phyloP scores from a whole-genome alignment of 1,140 invertebrate genomes.

The Ectropis grisescens region DNA sequence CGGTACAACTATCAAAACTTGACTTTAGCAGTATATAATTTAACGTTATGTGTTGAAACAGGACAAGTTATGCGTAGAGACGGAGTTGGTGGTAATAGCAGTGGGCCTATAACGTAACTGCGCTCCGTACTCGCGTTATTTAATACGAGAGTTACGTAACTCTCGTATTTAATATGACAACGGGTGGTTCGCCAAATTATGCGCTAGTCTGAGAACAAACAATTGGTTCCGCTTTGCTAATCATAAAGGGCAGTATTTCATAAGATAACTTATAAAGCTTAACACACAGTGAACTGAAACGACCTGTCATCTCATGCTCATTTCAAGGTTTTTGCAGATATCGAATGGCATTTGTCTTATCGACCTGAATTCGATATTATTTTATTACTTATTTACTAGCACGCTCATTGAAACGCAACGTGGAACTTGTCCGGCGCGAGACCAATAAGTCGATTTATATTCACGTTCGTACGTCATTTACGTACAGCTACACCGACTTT shows the following conservation, averaged over 20 bases:
- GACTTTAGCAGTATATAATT: slow-evolving; percentile 22
- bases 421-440: not conserved
- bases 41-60: slow-evolving; percentile 25
- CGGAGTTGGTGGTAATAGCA: slow-evolving; percentile 31
- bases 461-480: too few relatives aligned
- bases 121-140: slow-evolving; percentile 37
- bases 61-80: slow-evolving; percentile 28
- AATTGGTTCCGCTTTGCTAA: slow-evolving; percentile 52
- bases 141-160: slow-evolving; percentile 56
- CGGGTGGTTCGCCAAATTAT: slow-evolving; percentile 23
- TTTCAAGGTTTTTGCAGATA: slow-evolving; percentile 50
- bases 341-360: slow-evolving; percentile 26
- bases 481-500: slow-evolving; percentile 10
- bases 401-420: too few relatives aligned
- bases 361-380: slow-evolving; percentile 30
- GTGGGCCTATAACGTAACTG: slow-evolving; percentile 29
- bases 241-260: slow-evolving; percentile 40
- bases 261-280: slow-evolving; percentile 36
- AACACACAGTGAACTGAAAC: too few relatives aligned
- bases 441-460: not conserved
- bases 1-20: too few relatives aligned
- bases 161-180: slow-evolving; percentile 33
- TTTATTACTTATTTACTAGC: slow-evolving; percentile 18
- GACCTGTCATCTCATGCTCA: slow-evolving; percentile 38
- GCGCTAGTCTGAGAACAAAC: slow-evolving; percentile 12